A percentile compares a stretch with the other conserved stretches of the same genome.
These are phyloP conservation scores for Diprion similis DNA, from an alignment of 1,140 invertebrate species.

Conservation along the genomic window DNA sequence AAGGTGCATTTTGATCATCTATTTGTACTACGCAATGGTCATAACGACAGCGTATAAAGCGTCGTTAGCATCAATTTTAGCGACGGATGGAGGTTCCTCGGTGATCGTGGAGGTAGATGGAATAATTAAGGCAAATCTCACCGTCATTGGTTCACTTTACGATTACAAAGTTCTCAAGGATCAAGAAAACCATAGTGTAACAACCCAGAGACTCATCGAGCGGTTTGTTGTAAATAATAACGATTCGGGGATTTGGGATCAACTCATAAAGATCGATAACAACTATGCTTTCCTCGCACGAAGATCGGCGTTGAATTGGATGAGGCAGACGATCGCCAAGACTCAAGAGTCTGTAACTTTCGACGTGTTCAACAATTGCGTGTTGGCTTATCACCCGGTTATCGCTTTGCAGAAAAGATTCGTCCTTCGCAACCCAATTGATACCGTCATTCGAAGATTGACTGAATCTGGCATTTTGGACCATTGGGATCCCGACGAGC, in stretches of 20 bases:
- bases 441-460: neutral
- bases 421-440: neutral
- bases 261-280: neutral
- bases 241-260: neutral
- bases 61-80: neutral
- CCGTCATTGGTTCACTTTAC: neutral
- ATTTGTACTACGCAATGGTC: neutral
- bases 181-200: neutral
- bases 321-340: neutral
- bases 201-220: neutral
- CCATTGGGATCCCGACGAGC: neutral
- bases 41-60: neutral
- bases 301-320: neutral
- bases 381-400: neutral
- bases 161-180: neutral
- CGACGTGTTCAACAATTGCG: neutral
- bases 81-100: neutral
- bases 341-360: neutral
- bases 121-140: neutral
- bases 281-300: neutral
- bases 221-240: neutral
- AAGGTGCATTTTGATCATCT: neutral
- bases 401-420: neutral
- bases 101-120: neutral
- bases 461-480: neutral